Evolutionary conservation across 1,140 invertebrate genomes (phyloP).

Genomic region (Apocrypta bakeri): DNA sequence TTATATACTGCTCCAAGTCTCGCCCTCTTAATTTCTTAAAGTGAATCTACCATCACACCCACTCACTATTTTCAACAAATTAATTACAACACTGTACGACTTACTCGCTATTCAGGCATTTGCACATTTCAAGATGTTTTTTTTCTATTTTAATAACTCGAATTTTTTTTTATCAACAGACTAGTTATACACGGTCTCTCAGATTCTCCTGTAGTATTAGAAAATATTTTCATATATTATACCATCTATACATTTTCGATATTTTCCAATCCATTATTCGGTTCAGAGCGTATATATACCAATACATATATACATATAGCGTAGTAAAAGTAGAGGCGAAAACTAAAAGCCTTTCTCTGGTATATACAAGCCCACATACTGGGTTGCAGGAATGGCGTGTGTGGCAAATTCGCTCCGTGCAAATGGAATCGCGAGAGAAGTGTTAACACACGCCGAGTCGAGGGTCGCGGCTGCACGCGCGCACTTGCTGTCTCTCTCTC

Average conservation of each 20-base stretch:
- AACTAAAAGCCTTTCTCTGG: background rate
- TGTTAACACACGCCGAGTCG: conserved; percentile 57
- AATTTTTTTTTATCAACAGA: too few species aligned
- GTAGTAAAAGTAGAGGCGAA: background rate
- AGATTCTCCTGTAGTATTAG: too few species aligned
- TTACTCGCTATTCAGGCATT: background rate
- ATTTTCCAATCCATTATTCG: too few species aligned
- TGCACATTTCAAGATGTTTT: background rate
- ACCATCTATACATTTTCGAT: too few species aligned
- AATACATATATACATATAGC: too few species aligned
- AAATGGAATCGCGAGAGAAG: conserved; percentile 67
- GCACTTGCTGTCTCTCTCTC: background rate
- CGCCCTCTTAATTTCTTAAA: background rate
- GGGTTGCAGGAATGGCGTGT: conserved; percentile 33
- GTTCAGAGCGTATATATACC: too few species aligned
- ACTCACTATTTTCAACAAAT: background rate
- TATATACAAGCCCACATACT: background rate
- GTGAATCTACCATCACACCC: background rate
- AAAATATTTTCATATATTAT: too few species aligned
- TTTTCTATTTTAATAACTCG: too few species aligned
- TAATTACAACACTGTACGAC: background rate
- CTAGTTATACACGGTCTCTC: too few species aligned
- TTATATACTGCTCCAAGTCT: background rate
- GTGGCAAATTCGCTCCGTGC: conserved; percentile 63
- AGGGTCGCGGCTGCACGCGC: conserved; percentile 51